Base-by-base conservation (phyloP, 2,113 vertebrate species). In the Amia ocellicauda region DNA sequence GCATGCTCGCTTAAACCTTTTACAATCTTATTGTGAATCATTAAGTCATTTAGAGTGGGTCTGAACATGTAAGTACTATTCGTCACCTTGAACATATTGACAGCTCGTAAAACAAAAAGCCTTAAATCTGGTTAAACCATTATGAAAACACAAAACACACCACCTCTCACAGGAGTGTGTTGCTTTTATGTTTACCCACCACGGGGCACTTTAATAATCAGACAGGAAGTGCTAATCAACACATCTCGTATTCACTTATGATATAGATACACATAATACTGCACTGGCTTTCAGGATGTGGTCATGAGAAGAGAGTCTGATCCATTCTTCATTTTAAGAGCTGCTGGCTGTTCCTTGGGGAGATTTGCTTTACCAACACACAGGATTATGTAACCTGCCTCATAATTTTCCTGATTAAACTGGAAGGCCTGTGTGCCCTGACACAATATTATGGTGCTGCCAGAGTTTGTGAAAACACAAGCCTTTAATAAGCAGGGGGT, bases 401-500 rank as follows among this genome's bases (percentile, higher is more conserved):
- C 36, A 41, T 23, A 11, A 19, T 58, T 41, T 17, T 58, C 20
- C 31, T 23, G 19, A 16, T 58, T 24, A 58, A 20, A 42, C n/a
- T 29, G 3, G 56, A 11, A 16, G 56, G 31, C 10, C 17, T 10
- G 11, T 5, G 4, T 13, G 4, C 31, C 9, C 31, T 20, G 31
- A 41, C 9, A 19, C 7, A 42, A 20, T 19, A 23, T 58, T 14
- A 29, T 58, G 9, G 2, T 23, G 31, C 22, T 29, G 36, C 9
- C 11, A 8, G 56, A 41, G 5, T 7, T 58, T 3, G 3, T 20
- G 19, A 53, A 9, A 14, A 27, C 11, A 27, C 4, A 23, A 62
- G 64, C 23, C 27, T 16, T 78, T 73, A 80, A 69, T 60, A 52
- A 16, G 60, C 56, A 73, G 45, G 3, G 45, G 45, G 5, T 47